Base-by-base conservation (phyloP, 2,113 vertebrate species). In the Phylloscopus trochilus region DNA sequence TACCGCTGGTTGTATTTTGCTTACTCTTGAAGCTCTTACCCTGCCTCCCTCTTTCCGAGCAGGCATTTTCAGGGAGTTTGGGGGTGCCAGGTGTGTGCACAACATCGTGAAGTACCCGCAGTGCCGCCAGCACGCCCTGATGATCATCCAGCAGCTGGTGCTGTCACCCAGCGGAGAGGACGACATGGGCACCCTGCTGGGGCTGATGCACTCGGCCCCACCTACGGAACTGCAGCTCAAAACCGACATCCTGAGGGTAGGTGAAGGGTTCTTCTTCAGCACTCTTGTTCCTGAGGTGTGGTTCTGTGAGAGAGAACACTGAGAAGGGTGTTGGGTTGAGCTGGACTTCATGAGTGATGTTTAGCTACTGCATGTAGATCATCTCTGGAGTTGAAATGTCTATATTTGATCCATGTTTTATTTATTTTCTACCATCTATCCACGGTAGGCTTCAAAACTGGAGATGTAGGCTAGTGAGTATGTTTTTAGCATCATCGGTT, bases 121-220 rank as follows among this genome's bases (percentile, higher is more conserved):
- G 89, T 99, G 99, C 83, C 98, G 99, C 13, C 99, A 99, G 91
- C 99, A 99, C 1, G 99, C 99, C 4, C 97, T 99, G 95, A 98
- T 99, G 98, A 98, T 99, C 92, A 99, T 99, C 91, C 99, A 99
- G 97, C 99, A 99, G 97, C 86, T 99, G 92, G 99, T 99, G 77
- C 94, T 99, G 41, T 99, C 99, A 5, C 98, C 99, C 10, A 99
- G 98, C 10, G 99, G 99, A 3, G 99, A 99, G 5, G 99, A 99
- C 4, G 99, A 99, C 95, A 99, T 99, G 99, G 99, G 99, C n/a
- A 99, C 99, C 0, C 98, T 99, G 86, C 96, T 99, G 93, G 99
- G 99, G 28, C 97, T 99, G 64, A 99, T 99, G 99, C 99, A 99
- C 95, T 99, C 99, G 0, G 99, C 99, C 3, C 98, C 99, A 3